phyloP scores from a whole-genome alignment of 1,140 invertebrate species.

The Dolichoris vasculosae region DNA sequence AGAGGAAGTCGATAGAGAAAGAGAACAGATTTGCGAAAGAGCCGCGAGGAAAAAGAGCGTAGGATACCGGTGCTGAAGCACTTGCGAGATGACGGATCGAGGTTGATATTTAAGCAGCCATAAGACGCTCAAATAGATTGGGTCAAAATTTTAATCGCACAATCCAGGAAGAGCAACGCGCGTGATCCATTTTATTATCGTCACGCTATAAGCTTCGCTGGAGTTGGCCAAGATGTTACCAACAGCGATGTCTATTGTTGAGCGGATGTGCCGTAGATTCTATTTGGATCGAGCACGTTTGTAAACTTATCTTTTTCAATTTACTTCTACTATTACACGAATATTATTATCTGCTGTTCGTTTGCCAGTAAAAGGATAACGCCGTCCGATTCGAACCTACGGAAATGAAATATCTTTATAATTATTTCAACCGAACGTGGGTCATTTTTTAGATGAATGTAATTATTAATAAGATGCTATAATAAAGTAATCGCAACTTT shows the following conservation, averaged over 20 bases:
- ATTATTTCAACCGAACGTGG: neutral
- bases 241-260: neutral
- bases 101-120: neutral
- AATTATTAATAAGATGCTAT: neutral
- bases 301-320: neutral
- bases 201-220: neutral
- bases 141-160: neutral
- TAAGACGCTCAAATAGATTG: neutral
- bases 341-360: no score
- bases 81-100: neutral
- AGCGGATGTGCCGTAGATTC: neutral
- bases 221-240: neutral
- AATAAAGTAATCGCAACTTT: neutral
- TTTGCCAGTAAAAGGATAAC: no score
- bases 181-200: slow-evolving; percentile 2
- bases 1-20: neutral
- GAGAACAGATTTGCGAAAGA: neutral
- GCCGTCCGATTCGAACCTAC: no score
- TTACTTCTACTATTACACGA: no score
- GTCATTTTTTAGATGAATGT: neutral
- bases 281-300: neutral
- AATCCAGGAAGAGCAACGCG: neutral
- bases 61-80: neutral
- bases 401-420: neutral
- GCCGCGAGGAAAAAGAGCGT: neutral